Conservation (phyloP, 2,888 invertebrate species). For the Synanthedon andrenaeformis region DNA sequence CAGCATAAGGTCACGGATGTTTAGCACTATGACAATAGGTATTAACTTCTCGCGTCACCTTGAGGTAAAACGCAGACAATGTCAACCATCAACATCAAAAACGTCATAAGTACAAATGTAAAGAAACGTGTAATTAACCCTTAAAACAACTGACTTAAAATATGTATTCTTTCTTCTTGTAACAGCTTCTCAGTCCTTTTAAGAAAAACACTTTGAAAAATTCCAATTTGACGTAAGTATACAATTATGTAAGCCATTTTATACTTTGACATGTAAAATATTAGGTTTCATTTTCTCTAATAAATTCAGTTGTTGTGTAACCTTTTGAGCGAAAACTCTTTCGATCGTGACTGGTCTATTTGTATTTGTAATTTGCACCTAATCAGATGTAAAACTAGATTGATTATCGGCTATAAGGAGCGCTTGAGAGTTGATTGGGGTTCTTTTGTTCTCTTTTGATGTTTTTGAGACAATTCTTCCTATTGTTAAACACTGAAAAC, state of each 20-base stretch:
- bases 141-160: slow-evolving; percentile 20
- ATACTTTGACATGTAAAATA: background rate
- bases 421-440: slow-evolving; percentile 34
- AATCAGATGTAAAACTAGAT: slow-evolving; percentile 66
- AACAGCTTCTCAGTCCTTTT: slow-evolving; percentile 22
- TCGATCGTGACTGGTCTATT: slow-evolving; percentile 60
- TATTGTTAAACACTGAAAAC: slow-evolving; percentile 26
- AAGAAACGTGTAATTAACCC: slow-evolving; percentile 19
- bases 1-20: slow-evolving; percentile 62
- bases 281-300: too few relatives aligned
- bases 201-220: slow-evolving; percentile 8
- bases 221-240: slow-evolving; percentile 10
- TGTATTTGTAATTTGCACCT: slow-evolving; percentile 66
- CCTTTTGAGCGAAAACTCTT: slow-evolving; percentile 4
- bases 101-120: slow-evolving; percentile 14
- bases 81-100: slow-evolving; percentile 18
- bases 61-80: slow-evolving; percentile 54
- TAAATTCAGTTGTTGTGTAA: too few relatives aligned
- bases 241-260: background rate
- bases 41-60: slow-evolving; percentile 66
- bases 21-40: slow-evolving; percentile 62
- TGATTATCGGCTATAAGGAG: slow-evolving; percentile 50
- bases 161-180: slow-evolving; percentile 20
- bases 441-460: slow-evolving; percentile 34
- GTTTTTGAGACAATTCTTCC: slow-evolving; percentile 36